Evolutionary conservation across 2,113 vertebrate genomes (phyloP), one percentile per base, ranked within the genome.

Genomic region (Thamnaconus septentrionalis): DNA sequence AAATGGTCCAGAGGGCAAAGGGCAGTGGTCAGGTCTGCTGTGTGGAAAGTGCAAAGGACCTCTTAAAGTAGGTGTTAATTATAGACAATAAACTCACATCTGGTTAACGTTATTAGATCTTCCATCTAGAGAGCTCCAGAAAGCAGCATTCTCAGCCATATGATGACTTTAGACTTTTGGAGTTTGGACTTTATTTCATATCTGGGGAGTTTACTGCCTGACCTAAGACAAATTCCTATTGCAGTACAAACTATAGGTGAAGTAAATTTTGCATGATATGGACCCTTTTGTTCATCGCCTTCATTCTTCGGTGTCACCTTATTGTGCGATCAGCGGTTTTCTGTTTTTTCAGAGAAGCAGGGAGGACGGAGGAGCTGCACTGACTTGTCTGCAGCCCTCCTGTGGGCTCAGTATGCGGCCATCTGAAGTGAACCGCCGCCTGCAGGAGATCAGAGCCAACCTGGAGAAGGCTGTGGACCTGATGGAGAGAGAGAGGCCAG

Each of bases 31-130:
- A 59, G 90, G 88, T 0, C 92, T 97, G 66, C 78, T 88, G 69
- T 98, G 97, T 76, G 68, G 50, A 5, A 76, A 81, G 46, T 90
- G 89, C 69, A 72, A 77, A 75, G 64, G 53, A 44, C 53, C 69
- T 61, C 62, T 88, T 4, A 66, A 69, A 61, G 89, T 89, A 70
- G 18, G 71, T 56, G 6, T 40, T 4, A 4, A 1, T 56, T 10
- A 4, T 46, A 31, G 18, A 31, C 18, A 31, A 31, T 31, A 31
- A 31, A 31, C 18, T 31, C 18, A 31, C 18, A 0, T 47, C 8
- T 47, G 46, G 3, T 39, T 12, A n/a, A 41, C 18, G 18, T 31
- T 31, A 31, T 31, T 31, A 31, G 18, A 31, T 31, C 18, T 31
- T 31, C 18, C 18, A 31, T 31, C 18, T 31, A 2, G 18, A 31